Conservation (phyloP, 2,113 vertebrate genomes). For the Xenopus tropicalis region UCB_Xtro_10.0 CM004443.2:152931001-152931500, state of each 20-base stretch:
- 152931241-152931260: constrained; percentile 74
- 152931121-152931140: constrained; percentile 88
- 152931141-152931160: constrained; percentile 99
- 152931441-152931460: no score
- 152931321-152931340: no score
- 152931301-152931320: background rate
- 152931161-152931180: constrained; percentile 98
- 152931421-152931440: no score
- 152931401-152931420: no score
- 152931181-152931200: constrained; percentile 96
- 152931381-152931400: no score
- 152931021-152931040: constrained; percentile 63
- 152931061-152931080: constrained; percentile 62
- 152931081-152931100: constrained; percentile 75
- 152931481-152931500: no score
- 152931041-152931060: constrained; percentile 51
- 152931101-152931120: constrained; percentile 98
- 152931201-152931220: constrained; percentile 88
- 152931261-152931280: constrained; percentile 89
- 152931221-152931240: constrained; percentile 76
- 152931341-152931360: background rate
- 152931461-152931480: no score
- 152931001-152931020: constrained; percentile 80
- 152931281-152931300: constrained; percentile 84
- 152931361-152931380: no score